Evolutionary conservation across 1,140 invertebrate species (phyloP), one percentile per base, ranked within the genome.

Genomic region (Penaeus chinensis): DNA sequence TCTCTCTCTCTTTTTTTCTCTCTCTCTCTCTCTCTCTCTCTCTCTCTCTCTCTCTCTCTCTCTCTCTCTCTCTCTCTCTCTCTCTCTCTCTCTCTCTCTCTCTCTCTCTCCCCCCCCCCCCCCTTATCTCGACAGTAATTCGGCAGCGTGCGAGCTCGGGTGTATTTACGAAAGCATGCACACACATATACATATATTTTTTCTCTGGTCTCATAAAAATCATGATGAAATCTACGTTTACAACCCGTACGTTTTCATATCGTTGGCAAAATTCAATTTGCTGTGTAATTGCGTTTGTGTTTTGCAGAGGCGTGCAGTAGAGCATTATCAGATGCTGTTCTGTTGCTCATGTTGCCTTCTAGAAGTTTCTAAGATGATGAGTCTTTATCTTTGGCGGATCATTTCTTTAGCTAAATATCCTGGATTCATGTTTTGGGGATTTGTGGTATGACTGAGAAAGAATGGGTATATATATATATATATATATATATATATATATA

Each of bases 21-120:
- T 42, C 37, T 42, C 77, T 79, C 37, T 79, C n/a, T 47, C n/a
- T 37, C n/a, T 47, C 22, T 47, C 77, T 79, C 77, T 19, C n/a
- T 79, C 77, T 79, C n/a, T 22, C 24, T 54, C 20, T 79, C 42
- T 79, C 19, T 47, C 24, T 47, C 24, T 54, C n/a, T 54, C 18
- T 42, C 37, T 4, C 16, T 27, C 77, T 18, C 37, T 19, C 19
- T 27, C 19, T n/a, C 37, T 42, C 77, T 79, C 20, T 79, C 77
- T 24, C 22, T 54, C 60, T 5, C 32, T 54, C 54, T 32, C 32
- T 27, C 77, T 18, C 37, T 19, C 19, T 27, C 19, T n/a, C 37
- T 42, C 77, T 79, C 20, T 79, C 77, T 24, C 22, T 54, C 24
- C 1, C 32, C n/a, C 54, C 32, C 32, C 32, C 32, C 32, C 32